Evolutionary conservation across 2,888 invertebrate species (phyloP), one percentile per base, ranked within the genome.

Genomic region (Herminia tarsipennalis): DNA sequence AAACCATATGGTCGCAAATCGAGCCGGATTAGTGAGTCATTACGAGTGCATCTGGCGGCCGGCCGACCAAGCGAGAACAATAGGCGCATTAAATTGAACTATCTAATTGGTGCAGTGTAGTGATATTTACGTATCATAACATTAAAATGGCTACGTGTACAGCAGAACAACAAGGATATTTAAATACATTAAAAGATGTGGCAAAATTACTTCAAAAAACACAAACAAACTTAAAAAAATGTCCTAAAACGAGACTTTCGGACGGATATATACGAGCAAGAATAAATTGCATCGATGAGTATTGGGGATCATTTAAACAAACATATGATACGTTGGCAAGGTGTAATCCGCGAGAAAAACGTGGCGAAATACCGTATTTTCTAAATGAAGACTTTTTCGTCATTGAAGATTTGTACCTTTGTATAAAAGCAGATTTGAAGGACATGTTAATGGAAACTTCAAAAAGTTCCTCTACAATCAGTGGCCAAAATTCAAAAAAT

Each of bases 211-310:
- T 44, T 4, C 20, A 27, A 21, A 44, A 40, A 40, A 30, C 35
- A 10, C 46, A 40, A 38, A 14, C 30, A 5, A 44, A 44, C 16
- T 25, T 44, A 5, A 3, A 44, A 44, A 63, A 64, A 38, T 61
- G 54, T 21, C 60, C 56, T 2, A 61, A 56, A 37, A 13, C 29
- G 14, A 35, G 46, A 27, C 21, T 46, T 4, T 40, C 40, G 1
- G 16, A 5, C 6, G 46, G 46, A 17, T 46, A 46, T 20, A 27
- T 46, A 3, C 22, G 36, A 12, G 25, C 25, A 5, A 3, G 40
- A 27, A n/a, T 21, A 12, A 24, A 47, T 28, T 32, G 30, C 16
- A 13, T 36, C 8, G 40, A 47, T 17, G 40, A 47, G 6, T 47
- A 47, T 40, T 46, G 46, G 40, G 30, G 14, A 1, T 25, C 24